Base-by-base conservation (phyloP, 2,113 vertebrate species). In the Siniperca knerii region DNA sequence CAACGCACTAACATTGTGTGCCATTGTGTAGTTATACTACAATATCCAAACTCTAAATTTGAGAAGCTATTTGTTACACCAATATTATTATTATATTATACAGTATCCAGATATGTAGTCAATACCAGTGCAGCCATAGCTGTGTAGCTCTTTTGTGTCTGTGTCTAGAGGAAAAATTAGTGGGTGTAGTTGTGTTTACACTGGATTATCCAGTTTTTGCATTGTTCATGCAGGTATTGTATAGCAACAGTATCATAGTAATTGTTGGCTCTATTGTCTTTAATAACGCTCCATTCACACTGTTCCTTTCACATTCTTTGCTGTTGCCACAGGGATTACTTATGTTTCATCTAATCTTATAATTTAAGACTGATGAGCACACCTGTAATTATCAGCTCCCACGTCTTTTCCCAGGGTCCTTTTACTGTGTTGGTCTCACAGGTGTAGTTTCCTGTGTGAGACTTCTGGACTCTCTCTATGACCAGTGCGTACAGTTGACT, bases 401-500 rank as follows among this genome's bases (percentile, higher is more conserved):
- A 90, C 0, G 3, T 46, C 2, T 78, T 0, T 5, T 64, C 23
- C 0, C 0, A 16, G 4, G 8, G 0, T 55, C 86, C 85, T 0
- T 0, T 0, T 0, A 0, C 0, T 0, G 40, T 71, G 9, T 8
- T 6, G 0, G 1, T 54, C 0, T 66, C 54, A 73, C 93, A 94
- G 15, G 79, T 91, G 75, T 92, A 94, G 83, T 87, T 93, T 58
- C 92, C 93, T 18, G 37, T 15, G 12, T 93, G 87, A n/a, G 1
- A 68, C n/a, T 0, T 23, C 40, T 78, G 68, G 25, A 8, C 83
- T 1, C 2, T 72, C 9, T 76, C 23, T 69, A 93, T 86, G 65
- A 75, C n/a, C 23, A 94, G 79, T 4, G 46, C 20, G 0, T 81
- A 85, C 10, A 8, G 3, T 3, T 67, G 0, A 1, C 18, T 55